A percentile compares a stretch with the other conserved stretches of the same genome.
Evolutionary conservation across 2,113 vertebrate genomes (phyloP).

Genomic region (Callipepla californica): DNA sequence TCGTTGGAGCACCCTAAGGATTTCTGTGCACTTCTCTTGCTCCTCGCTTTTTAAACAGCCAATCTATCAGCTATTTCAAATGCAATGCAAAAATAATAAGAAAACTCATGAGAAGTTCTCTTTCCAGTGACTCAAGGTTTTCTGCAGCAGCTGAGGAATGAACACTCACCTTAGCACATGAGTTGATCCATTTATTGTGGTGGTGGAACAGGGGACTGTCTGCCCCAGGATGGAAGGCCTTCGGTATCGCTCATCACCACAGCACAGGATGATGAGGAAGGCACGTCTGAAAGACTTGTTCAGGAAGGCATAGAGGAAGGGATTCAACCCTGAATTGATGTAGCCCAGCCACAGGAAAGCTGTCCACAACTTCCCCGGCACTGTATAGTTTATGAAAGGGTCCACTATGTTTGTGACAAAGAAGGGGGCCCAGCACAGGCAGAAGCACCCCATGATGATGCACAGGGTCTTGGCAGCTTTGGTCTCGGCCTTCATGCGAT

Average conservation of each 20-base stretch:
- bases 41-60: not conserved
- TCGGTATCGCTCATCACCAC: conserved; percentile 91
- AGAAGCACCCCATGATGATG: conserved; percentile 99
- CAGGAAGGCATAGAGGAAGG: conserved; percentile 98
- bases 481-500: conserved; percentile 96
- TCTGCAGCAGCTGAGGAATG: not conserved
- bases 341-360: conserved; percentile 99
- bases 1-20: not conserved
- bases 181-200: conserved; percentile 95
- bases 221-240: conserved; percentile 90
- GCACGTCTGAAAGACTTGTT: conserved; percentile 99
- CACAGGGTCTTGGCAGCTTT: conserved; percentile 98
- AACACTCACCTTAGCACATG: conserved; percentile 93
- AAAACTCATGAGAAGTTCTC: not conserved
- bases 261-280: conserved; percentile 99
- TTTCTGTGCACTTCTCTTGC: not conserved
- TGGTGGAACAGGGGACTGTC: conserved; percentile 86
- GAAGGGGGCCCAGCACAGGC: conserved; percentile 98
- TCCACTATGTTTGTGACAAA: conserved; percentile 97
- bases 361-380: conserved; percentile 91
- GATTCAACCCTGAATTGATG: conserved; percentile 99
- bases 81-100: accelerated
- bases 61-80: not conserved
- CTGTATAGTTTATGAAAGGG: conserved; percentile 94
- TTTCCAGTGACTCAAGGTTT: not conserved